Conservation (phyloP, 2,113 vertebrate genomes). For the Hassar affinis region DNA sequence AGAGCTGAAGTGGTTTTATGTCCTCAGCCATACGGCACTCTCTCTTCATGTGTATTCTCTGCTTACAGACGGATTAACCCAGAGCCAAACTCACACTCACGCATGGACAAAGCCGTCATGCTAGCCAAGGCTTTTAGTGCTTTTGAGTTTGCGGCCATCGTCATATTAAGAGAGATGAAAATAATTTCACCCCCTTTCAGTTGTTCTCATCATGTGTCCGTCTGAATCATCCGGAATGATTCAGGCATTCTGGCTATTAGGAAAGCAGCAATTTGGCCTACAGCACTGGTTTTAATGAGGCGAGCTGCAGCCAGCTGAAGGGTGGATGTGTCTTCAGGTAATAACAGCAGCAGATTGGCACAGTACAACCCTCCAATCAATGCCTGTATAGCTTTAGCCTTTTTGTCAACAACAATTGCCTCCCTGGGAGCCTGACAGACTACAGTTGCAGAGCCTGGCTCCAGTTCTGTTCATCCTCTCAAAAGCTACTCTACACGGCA, state of each 20-base stretch:
- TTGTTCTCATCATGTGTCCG: neutral
- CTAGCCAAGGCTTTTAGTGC: neutral
- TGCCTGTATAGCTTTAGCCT: slow-evolving; percentile 43
- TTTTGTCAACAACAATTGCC: slow-evolving; percentile 35
- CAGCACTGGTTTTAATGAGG: slow-evolving; percentile 40
- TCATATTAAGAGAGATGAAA: slow-evolving; percentile 8
- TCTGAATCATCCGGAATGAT: slow-evolving; percentile 16
- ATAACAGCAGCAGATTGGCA: slow-evolving; percentile 47
- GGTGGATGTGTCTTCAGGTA: slow-evolving; percentile 38
- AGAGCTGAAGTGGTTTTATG: slow-evolving; percentile 49
- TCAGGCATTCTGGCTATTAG: slow-evolving; percentile 19
- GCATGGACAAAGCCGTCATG: slow-evolving; percentile 4
- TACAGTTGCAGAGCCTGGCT: slow-evolving; percentile 25
- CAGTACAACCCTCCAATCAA: slow-evolving; percentile 37
- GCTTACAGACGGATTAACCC: slow-evolving; percentile 47
- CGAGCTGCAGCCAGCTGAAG: neutral
- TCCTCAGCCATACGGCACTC: slow-evolving; percentile 36
- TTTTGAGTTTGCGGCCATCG: neutral
- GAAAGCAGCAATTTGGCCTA: slow-evolving; percentile 18
- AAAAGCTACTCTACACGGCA: slow-evolving; percentile 24
- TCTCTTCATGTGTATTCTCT: slow-evolving; percentile 32
- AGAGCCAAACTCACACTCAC: slow-evolving; percentile 25
- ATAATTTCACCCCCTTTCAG: neutral
- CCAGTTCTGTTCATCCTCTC: slow-evolving; percentile 19
- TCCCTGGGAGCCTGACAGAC: slow-evolving; percentile 29